Evolutionary conservation across 64 coral and sea anemone genomes (phyloP).

Genomic region (Actinia tenebrosa): DNA sequence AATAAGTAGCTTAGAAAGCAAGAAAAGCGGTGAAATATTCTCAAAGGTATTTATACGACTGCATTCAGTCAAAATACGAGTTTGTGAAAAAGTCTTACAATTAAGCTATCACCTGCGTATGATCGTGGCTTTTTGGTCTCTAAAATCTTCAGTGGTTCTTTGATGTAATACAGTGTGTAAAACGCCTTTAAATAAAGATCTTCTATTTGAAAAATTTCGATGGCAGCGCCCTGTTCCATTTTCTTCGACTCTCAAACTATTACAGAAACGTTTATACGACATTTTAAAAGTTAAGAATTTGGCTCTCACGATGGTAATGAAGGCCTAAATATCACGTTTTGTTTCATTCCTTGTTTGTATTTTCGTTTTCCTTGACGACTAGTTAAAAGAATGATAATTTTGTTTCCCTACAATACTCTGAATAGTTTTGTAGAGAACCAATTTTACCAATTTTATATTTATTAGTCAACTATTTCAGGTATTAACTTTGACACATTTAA

Average conservation of each 20-base stretch:
- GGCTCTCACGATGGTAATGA: not conserved
- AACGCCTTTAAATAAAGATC: not conserved
- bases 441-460: too few species aligned
- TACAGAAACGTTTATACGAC: not conserved
- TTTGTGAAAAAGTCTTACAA: not conserved
- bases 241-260: not conserved
- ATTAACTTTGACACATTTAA: too few species aligned
- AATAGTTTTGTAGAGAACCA: too few species aligned
- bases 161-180: not conserved
- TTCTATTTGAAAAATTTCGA: not conserved
- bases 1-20: too few species aligned
- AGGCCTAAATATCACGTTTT: not conserved
- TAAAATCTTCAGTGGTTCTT: not conserved
- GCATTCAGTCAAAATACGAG: not conserved
- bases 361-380: not conserved
- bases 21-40: not conserved
- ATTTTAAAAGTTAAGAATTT: not conserved
- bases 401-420: too few species aligned
- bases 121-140: not conserved
- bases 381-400: too few species aligned
- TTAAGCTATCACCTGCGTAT: not conserved
- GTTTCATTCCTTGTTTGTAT: not conserved
- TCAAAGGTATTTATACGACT: not conserved
- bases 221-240: not conserved
- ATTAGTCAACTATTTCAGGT: too few species aligned